A percentile compares a stretch with the other conserved stretches of the same genome.
These are phyloP conservation scores for Catamblyrhynchus diadema DNA, from an alignment of 2,797 vertebrate genomes.

Conservation along the genomic window DNA sequence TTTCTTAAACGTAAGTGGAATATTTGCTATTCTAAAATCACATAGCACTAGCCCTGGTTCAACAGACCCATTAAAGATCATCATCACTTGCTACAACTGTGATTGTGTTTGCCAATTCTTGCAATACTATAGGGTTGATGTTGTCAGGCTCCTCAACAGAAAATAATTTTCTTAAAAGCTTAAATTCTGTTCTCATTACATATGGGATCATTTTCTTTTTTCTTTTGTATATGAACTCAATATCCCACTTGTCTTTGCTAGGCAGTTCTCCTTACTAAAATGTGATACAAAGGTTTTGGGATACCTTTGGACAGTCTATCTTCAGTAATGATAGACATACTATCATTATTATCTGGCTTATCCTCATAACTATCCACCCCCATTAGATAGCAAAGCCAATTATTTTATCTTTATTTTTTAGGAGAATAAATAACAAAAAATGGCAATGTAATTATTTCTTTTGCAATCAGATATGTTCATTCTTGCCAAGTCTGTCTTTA, in stretches of 20 bases:
- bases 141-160: not conserved
- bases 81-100: not conserved
- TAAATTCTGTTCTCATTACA: not conserved
- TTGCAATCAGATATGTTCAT: not conserved
- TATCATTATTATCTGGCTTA: not conserved
- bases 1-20: not conserved
- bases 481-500: not conserved
- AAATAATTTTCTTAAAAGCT: not conserved
- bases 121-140: not conserved
- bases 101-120: not conserved
- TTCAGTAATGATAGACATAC: not conserved
- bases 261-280: not conserved
- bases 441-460: not conserved
- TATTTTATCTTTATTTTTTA: not conserved
- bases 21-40: not conserved
- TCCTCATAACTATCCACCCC: not conserved
- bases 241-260: not conserved
- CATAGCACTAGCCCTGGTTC: not conserved
- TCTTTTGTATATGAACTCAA: not conserved
- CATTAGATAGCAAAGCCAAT: not conserved
- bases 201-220: not conserved
- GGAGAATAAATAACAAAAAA: not conserved
- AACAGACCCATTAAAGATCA: not conserved
- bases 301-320: not conserved
- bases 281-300: not conserved